These are phyloP conservation scores for Oryzias sinensis DNA, from an alignment of 2,797 vertebrate species.

Conservation along the genomic window DNA sequence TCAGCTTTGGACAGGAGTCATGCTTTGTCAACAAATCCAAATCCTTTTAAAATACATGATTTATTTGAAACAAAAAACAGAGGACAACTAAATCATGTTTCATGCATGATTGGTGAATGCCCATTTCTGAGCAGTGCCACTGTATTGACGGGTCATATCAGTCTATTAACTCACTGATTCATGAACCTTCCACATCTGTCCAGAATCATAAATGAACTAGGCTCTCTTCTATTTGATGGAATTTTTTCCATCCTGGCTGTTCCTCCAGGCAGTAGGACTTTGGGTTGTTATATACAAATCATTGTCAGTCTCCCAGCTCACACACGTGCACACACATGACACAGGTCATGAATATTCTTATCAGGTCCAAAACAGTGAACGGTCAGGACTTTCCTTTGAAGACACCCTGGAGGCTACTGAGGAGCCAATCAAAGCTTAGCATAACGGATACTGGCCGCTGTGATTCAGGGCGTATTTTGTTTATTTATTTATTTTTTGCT, in stretches of 20 bases:
- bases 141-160: not conserved
- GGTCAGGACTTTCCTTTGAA: conserved; percentile 65
- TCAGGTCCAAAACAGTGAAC: conserved; percentile 50
- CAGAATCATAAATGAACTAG: not conserved
- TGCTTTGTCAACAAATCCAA: too few relatives aligned
- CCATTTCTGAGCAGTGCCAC: not conserved
- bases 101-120: not conserved
- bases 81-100: not conserved
- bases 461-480: conserved; percentile 63
- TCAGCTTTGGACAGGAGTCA: too few relatives aligned
- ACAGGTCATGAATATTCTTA: conserved; percentile 67
- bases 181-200: not conserved
- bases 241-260: not conserved
- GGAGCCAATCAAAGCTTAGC: conserved; percentile 59
- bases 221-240: conserved; percentile 3
- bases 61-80: not conserved
- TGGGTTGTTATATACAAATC: conserved; percentile 52
- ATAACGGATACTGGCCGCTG: conserved; percentile 63
- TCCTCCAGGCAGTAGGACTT: conserved; percentile 13
- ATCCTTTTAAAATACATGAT: not conserved
- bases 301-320: conserved; percentile 41
- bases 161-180: not conserved
- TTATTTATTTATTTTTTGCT: not conserved
- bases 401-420: conserved; percentile 53
- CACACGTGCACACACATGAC: conserved; percentile 15